A percentile compares a stretch with the other conserved stretches of the same genome.
phyloP scores from a whole-genome alignment of 2,797 vertebrate species.

The Leucoraja ocellata region DNA sequence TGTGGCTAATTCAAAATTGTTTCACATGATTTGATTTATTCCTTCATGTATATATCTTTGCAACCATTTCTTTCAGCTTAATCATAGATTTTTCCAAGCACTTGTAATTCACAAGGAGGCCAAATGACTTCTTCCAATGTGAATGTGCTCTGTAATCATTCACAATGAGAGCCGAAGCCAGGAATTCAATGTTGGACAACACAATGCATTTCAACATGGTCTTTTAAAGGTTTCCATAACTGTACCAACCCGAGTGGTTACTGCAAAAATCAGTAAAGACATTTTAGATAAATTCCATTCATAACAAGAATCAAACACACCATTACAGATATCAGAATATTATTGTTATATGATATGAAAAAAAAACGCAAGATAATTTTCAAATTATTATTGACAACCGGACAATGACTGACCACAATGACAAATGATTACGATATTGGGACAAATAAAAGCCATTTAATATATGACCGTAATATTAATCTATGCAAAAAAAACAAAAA shows the following conservation, averaged over 20 bases:
- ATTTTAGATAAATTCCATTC: background rate
- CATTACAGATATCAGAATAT: no score
- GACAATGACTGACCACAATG: background rate
- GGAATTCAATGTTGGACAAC: background rate
- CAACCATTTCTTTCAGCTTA: background rate
- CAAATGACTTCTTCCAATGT: background rate
- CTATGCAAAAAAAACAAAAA: background rate
- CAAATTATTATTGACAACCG: background rate
- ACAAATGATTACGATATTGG: background rate
- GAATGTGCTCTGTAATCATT: background rate
- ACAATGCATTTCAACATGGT: background rate
- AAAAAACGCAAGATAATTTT: background rate
- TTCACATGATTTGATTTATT: background rate
- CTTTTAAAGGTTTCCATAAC: background rate
- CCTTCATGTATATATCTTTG: background rate
- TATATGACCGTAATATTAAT: background rate
- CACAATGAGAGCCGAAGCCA: background rate
- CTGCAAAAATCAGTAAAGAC: background rate
- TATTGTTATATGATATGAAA: background rate
- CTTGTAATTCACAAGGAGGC: background rate
- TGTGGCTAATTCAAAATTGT: constrained; percentile 4
- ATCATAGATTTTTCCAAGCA: background rate
- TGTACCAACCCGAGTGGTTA: background rate
- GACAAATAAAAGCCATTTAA: no score
- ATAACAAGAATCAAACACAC: background rate